Evolutionary conservation across 1,140 invertebrate genomes (phyloP).

Genomic region (Proctacanthus coquilletti): DNA sequence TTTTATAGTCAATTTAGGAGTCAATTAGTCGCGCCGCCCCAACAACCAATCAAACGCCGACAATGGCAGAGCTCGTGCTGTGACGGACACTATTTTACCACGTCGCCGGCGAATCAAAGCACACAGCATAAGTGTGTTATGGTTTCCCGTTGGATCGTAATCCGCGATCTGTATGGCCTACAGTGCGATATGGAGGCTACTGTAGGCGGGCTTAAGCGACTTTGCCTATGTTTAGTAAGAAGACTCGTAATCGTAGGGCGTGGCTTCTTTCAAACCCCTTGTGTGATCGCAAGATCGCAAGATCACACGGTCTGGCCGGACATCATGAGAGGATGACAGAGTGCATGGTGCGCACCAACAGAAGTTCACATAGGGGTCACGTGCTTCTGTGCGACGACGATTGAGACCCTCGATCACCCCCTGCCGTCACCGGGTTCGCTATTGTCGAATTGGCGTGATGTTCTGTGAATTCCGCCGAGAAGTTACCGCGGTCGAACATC

Average conservation of each 20-base stretch:
- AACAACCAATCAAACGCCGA: constrained; percentile 20
- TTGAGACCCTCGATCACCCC: too few species aligned
- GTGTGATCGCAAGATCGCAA: neutral
- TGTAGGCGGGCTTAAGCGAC: constrained; percentile 4
- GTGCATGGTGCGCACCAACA: too few species aligned
- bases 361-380: constrained; percentile 9
- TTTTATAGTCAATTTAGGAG: constrained; percentile 27
- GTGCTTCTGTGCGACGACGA: too few species aligned
- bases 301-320: too few species aligned
- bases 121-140: neutral
- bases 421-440: too few species aligned
- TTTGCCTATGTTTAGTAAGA: neutral
- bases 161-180: constrained; percentile 6
- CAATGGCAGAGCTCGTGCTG: constrained; percentile 14
- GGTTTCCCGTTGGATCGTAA: neutral
- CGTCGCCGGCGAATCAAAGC: constrained; percentile 1
- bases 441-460: neutral
- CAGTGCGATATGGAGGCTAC: constrained; percentile 9
- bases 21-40: constrained; percentile 9
- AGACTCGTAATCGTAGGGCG: neutral
- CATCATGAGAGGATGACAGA: too few species aligned
- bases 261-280: neutral
- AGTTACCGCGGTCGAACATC: neutral
- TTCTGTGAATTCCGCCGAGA: neutral
- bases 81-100: neutral